These are phyloP conservation scores for Chrysomallon squamiferum DNA, from an alignment of 1,140 invertebrate species.

Conservation along the genomic window DNA sequence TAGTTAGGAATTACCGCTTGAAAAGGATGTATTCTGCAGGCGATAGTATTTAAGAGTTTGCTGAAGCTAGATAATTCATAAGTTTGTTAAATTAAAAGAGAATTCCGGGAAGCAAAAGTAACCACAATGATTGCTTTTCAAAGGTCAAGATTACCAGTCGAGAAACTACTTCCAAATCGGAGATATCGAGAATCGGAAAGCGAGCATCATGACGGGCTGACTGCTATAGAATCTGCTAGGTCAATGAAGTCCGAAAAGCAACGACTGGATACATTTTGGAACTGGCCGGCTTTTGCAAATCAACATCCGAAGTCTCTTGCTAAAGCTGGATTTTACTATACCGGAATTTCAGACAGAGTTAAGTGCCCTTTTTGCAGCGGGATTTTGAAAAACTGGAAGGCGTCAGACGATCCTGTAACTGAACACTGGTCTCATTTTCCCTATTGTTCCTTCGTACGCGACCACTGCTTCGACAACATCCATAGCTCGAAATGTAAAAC, in stretches of 20 bases:
- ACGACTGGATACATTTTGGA: constrained; percentile 20
- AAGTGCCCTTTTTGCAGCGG: constrained; percentile 86
- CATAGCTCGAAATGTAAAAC: not conserved
- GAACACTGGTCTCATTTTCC: constrained; percentile 86
- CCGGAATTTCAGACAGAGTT: constrained; percentile 75
- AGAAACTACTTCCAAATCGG: too few species aligned
- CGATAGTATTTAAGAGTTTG: too few species aligned
- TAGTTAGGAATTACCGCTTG: too few species aligned
- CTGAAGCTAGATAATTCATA: too few species aligned
- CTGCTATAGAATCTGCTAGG: not conserved
- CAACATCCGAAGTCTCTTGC: constrained; percentile 11
- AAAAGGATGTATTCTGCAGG: too few species aligned
- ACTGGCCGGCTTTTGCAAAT: constrained; percentile 14
- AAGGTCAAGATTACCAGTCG: too few species aligned
- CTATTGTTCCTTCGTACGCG: constrained; percentile 75
- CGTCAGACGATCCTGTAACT: constrained; percentile 82
- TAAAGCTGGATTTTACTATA: constrained; percentile 28
- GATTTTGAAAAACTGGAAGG: constrained; percentile 85
- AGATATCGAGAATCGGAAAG: too few species aligned
- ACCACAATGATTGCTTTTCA: too few species aligned
- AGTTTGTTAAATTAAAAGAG: too few species aligned
- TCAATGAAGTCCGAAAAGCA: not conserved
- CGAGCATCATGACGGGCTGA: not conserved
- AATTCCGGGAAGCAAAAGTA: too few species aligned
- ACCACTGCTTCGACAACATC: constrained; percentile 10